These are phyloP conservation scores for Probosciger aterrimus DNA, from an alignment of 2,113 vertebrate species.

Conservation along the genomic window DNA sequence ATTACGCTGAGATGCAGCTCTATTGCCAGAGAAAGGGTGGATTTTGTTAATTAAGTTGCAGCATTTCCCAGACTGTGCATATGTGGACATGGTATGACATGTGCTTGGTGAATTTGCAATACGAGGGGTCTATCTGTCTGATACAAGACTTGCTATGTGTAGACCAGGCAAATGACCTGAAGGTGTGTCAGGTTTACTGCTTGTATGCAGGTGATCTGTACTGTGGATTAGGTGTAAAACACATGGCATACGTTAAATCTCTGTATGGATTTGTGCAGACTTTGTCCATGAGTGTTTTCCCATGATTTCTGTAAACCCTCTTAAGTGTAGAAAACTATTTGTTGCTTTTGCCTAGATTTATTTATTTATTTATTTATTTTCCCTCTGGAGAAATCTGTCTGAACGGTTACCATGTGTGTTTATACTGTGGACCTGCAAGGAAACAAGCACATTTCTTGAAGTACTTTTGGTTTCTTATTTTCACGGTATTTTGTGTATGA, in stretches of 20 bases:
- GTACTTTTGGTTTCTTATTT: background rate
- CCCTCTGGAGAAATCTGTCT: background rate
- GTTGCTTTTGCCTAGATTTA: background rate
- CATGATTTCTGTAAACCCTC: background rate
- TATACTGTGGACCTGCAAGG: background rate
- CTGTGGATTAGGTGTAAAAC: background rate
- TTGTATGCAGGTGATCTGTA: background rate
- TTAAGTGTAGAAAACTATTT: background rate
- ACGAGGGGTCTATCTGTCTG: accelerated
- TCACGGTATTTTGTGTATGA: background rate
- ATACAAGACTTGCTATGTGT: background rate
- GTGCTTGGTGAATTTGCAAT: background rate
- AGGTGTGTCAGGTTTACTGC: accelerated
- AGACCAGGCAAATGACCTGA: background rate
- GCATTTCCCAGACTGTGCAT: background rate
- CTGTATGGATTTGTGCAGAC: background rate
- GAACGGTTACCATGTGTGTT: background rate
- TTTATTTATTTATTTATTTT: no score
- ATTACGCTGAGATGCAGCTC: background rate
- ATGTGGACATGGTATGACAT: background rate
- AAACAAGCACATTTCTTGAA: background rate
- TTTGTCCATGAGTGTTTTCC: background rate
- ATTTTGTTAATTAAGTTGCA: background rate
- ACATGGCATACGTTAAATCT: background rate
- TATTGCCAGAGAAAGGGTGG: background rate